Percentiles rank a stretch among this genome's conserved stretches.
Evolutionary conservation across 2,797 vertebrate species (phyloP).

Genomic region (Hemibagrus guttatus): DNA sequence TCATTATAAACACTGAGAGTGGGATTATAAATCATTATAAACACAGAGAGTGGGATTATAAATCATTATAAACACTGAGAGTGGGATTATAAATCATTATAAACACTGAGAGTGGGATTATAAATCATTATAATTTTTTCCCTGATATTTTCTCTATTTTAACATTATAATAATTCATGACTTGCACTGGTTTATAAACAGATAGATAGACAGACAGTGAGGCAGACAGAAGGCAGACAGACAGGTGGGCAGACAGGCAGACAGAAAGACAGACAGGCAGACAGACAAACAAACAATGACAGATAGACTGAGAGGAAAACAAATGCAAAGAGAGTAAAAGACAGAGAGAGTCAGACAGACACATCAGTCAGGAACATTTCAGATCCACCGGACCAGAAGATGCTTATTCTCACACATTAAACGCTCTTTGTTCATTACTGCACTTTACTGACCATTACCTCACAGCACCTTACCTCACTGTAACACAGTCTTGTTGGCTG

Average conservation of each 20-base stretch:
- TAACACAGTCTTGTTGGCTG: not conserved
- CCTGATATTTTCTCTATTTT: too few relatives aligned
- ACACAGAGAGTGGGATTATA: too few relatives aligned
- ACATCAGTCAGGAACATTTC: not conserved
- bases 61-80: too few relatives aligned
- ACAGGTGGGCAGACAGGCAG: not conserved
- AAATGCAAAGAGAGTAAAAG: not conserved
- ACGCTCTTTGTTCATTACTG: too few relatives aligned
- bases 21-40: too few relatives aligned
- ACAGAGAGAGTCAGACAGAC: not conserved
- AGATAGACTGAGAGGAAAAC: conserved; percentile 3
- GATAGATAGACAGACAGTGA: not conserved
- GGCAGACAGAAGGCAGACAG: too few relatives aligned
- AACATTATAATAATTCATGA: too few relatives aligned
- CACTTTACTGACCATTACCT: not conserved
- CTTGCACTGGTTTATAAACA: too few relatives aligned
- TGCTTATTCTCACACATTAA: not conserved
- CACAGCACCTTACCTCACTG: not conserved
- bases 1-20: too few relatives aligned
- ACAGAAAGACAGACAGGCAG: not conserved
- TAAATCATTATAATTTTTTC: too few relatives aligned
- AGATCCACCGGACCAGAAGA: not conserved
- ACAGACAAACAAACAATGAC: conserved; percentile 26
- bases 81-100: too few relatives aligned
- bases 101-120: too few relatives aligned